A percentile compares a stretch with the other conserved stretches of the same genome.
phyloP scores from a whole-genome alignment of 2,797 vertebrate species.

The Eospalax fontanierii region DNA sequence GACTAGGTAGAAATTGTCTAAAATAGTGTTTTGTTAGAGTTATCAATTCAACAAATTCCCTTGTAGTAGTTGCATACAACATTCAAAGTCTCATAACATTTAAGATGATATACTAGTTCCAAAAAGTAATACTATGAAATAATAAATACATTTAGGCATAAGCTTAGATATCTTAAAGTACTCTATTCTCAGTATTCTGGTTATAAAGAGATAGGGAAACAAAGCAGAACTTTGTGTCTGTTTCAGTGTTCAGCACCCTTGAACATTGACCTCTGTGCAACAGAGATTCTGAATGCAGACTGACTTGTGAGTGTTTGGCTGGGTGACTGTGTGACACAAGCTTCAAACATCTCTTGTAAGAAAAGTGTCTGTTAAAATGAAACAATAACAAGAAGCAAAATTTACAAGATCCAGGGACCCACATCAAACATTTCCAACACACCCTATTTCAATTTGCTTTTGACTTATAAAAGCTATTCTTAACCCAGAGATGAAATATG shows the following conservation, averaged over 20 bases:
- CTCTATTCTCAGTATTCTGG: conserved; percentile 46
- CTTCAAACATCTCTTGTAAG: conserved; percentile 70
- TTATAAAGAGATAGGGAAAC: conserved; percentile 1
- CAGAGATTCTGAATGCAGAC: conserved; percentile 55
- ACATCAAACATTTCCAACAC: conserved; percentile 78
- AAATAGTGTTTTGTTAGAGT: conserved; percentile 55
- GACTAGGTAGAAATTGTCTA: conserved; percentile 53
- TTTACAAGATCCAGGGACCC: conserved; percentile 79
- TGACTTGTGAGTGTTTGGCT: conserved; percentile 73
- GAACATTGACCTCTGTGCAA: conserved; percentile 72
- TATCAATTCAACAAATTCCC: conserved; percentile 49
- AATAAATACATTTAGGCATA: conserved; percentile 26
- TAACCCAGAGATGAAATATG: conserved; percentile 79
- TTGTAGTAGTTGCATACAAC: conserved; percentile 9
- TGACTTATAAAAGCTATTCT: conserved; percentile 80
- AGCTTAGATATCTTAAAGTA: conserved; percentile 55
- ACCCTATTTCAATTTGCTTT: conserved; percentile 88
- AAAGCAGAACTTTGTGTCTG: not conserved
- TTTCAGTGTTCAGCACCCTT: conserved; percentile 67
- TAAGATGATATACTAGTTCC: not conserved
- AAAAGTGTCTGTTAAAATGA: conserved; percentile 68
- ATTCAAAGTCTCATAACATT: conserved; percentile 21
- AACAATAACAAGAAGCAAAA: conserved; percentile 77
- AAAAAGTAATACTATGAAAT: conserved; percentile 5
- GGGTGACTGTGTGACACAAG: conserved; percentile 69